Evolutionary conservation across 2,888 invertebrate species (phyloP).

Genomic region (Terebella lapidaria): DNA sequence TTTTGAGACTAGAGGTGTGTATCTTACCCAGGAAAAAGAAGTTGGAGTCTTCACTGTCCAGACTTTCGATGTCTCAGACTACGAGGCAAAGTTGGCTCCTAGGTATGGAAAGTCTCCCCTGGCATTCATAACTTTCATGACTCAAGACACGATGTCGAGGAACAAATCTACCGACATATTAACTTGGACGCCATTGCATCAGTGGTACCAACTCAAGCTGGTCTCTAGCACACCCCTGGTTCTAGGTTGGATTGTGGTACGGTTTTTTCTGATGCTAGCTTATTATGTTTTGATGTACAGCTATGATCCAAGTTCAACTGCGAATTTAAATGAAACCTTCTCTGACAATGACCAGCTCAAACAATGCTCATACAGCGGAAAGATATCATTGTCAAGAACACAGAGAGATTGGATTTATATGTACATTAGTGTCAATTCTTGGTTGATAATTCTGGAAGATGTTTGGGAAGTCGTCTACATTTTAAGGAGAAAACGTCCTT

Average conservation of each 20-base stretch:
- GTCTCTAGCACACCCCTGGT: neutral
- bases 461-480: too few species aligned
- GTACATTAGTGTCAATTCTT: too few species aligned
- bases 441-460: too few species aligned
- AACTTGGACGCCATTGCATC: neutral
- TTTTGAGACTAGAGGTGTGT: conserved; percentile 10
- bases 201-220: conserved; percentile 9
- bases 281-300: too few species aligned
- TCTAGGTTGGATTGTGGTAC: conserved; percentile 6
- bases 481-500: too few species aligned
- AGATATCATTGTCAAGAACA: too few species aligned
- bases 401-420: too few species aligned
- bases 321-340: too few species aligned
- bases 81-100: conserved; percentile 3
- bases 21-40: conserved; percentile 3
- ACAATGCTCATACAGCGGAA: too few species aligned
- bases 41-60: conserved; percentile 6
- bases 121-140: neutral
- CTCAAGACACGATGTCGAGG: neutral
- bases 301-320: too few species aligned
- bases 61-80: conserved; percentile 13
- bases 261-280: neutral
- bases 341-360: too few species aligned
- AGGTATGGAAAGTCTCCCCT: conserved; percentile 7
- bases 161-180: neutral